These are phyloP conservation scores for Lonchura striata DNA, from an alignment of 2,113 vertebrate genomes.

Conservation along the genomic window DNA sequence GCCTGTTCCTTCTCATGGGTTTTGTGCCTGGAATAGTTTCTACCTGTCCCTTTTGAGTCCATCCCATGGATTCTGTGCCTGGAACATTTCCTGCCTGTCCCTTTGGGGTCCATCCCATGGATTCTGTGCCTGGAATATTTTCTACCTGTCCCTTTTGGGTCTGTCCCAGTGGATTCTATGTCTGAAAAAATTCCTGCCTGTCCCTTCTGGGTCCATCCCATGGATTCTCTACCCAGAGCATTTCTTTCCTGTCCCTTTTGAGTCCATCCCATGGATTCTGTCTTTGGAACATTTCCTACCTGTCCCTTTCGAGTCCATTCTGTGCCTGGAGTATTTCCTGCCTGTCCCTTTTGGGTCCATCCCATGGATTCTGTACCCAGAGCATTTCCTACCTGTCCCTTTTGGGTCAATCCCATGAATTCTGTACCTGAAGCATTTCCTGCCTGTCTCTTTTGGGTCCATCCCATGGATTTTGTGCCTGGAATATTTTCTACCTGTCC, in stretches of 20 bases:
- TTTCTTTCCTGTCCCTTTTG: neutral
- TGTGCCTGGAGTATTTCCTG: neutral
- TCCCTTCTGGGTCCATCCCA: neutral
- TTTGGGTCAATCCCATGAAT: neutral
- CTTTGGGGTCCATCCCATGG: neutral
- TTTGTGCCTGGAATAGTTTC: accelerated
- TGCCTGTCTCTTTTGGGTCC: no score
- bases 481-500: neutral
- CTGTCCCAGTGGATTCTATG: neutral
- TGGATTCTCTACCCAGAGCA: accelerated
- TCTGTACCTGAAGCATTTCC: accelerated
- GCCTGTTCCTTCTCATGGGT: neutral
- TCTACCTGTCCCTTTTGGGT: neutral
- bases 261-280: neutral
- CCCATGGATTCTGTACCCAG: accelerated
- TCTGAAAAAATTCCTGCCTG: accelerated
- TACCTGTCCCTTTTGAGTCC: neutral
- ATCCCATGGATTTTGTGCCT: accelerated
- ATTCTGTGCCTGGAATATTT: accelerated
- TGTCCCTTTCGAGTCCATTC: neutral
- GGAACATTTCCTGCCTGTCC: accelerated
- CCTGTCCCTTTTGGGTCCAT: neutral
- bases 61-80: accelerated
- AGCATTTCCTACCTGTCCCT: no score
- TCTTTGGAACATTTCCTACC: accelerated